Evolutionary conservation across 2,113 vertebrate genomes (phyloP).

Genomic region (Cyanistes caeruleus): DNA sequence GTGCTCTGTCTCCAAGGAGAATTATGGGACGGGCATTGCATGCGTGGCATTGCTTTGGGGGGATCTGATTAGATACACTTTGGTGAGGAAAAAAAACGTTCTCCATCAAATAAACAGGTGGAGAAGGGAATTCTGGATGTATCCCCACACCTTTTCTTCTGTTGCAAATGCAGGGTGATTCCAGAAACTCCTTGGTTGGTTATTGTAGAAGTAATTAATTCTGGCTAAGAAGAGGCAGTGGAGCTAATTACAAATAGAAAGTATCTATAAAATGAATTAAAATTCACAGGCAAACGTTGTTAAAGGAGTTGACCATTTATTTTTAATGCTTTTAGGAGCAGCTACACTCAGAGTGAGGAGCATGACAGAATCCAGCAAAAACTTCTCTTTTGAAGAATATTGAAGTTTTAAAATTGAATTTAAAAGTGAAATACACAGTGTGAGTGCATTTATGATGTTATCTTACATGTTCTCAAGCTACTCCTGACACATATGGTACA

Average conservation of each 20-base stretch:
- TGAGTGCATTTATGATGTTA: not conserved
- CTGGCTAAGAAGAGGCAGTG: not conserved
- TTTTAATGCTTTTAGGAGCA: not conserved
- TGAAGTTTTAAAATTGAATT: not conserved
- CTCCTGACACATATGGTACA: not conserved
- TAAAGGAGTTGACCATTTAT: not conserved
- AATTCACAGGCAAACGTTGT: not conserved
- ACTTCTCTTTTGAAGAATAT: not conserved
- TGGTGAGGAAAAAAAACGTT: slow-evolving; percentile 23
- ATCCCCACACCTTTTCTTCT: not conserved
- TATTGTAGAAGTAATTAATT: slow-evolving; percentile 29
- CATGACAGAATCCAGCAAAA: not conserved
- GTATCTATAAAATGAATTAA: not conserved
- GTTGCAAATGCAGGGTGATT: not conserved
- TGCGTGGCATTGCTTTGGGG: slow-evolving; percentile 64
- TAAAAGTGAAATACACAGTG: not conserved
- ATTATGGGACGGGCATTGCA: slow-evolving; percentile 70
- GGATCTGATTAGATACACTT: slow-evolving; percentile 71
- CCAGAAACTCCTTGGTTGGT: not conserved
- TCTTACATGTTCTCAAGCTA: not conserved
- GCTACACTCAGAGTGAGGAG: not conserved
- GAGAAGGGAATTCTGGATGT: not conserved
- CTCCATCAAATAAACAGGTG: slow-evolving; percentile 43
- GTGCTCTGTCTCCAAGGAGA: slow-evolving; percentile 78
- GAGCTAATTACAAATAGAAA: slow-evolving; percentile 13